Evolutionary conservation across 2,888 invertebrate species (phyloP).

Genomic region (Sinopyrophorus schimmeli): DNA sequence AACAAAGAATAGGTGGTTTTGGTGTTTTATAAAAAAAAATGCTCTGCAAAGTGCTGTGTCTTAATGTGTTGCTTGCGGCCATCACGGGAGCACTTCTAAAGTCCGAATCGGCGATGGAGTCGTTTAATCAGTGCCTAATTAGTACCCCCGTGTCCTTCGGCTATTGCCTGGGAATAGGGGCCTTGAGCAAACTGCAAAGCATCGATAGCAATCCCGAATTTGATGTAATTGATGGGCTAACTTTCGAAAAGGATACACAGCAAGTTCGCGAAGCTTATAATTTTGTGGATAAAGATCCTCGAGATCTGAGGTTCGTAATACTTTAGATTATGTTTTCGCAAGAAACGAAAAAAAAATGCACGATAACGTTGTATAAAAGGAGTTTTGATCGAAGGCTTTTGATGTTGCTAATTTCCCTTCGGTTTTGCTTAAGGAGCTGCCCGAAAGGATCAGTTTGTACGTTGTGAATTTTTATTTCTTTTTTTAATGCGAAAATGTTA

Average conservation of each 20-base stretch:
- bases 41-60: constrained; percentile 4
- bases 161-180: constrained; percentile 70
- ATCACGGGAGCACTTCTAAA: background rate
- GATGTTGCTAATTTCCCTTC: too few species aligned
- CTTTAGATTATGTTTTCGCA: too few species aligned
- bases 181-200: constrained; percentile 66
- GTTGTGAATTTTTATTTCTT: too few species aligned
- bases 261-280: constrained; percentile 68
- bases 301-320: constrained; percentile 75
- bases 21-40: constrained; percentile 22
- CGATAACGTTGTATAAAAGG: too few species aligned
- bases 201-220: constrained; percentile 69
- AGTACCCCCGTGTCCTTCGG: constrained; percentile 58
- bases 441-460: too few species aligned
- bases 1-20: constrained; percentile 7
- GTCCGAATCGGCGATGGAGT: constrained; percentile 36
- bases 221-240: constrained; percentile 66
- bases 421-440: too few species aligned
- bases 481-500: too few species aligned
- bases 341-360: too few species aligned
- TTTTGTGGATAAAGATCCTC: constrained; percentile 73
- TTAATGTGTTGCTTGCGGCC: constrained; percentile 2
- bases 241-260: constrained; percentile 66
- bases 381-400: too few species aligned
- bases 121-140: constrained; percentile 56